A percentile compares a stretch with the other conserved stretches of the same genome.
Evolutionary conservation across 2,113 vertebrate genomes (phyloP).

Genomic region (Pseudorhombus dupliciocellatus): DNA sequence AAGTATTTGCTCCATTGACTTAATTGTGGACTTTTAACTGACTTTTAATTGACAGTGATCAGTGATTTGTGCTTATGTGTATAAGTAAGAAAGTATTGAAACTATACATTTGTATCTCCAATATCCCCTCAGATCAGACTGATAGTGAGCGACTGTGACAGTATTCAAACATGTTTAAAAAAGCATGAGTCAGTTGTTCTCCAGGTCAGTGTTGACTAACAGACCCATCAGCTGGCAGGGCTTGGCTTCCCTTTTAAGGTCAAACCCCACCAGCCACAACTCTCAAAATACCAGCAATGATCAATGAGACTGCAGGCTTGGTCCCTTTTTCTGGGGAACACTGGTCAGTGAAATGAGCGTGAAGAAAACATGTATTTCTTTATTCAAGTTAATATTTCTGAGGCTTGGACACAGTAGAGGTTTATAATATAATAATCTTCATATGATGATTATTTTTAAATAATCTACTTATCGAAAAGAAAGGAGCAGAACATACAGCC

Average conservation of each 20-base stretch:
- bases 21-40: not conserved
- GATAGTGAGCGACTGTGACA: not conserved
- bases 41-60: not conserved
- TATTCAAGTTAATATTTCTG: no score
- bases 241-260: slow-evolving; percentile 28
- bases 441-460: no score
- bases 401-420: no score
- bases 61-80: not conserved
- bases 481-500: no score
- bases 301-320: not conserved
- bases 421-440: no score
- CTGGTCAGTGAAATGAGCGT: no score
- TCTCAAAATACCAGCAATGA: slow-evolving; percentile 36
- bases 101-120: not conserved
- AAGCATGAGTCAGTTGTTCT: slow-evolving; percentile 1
- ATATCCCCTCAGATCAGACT: not conserved
- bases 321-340: not conserved
- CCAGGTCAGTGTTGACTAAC: not conserved
- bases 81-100: not conserved
- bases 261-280: slow-evolving; percentile 9
- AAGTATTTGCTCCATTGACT: not conserved
- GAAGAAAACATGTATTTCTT: no score
- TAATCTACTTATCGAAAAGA: no score
- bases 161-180: not conserved
- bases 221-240: slow-evolving; percentile 8